Evolutionary conservation across 2,113 vertebrate genomes (phyloP).

Genomic region (Heterotis niloticus): DNA sequence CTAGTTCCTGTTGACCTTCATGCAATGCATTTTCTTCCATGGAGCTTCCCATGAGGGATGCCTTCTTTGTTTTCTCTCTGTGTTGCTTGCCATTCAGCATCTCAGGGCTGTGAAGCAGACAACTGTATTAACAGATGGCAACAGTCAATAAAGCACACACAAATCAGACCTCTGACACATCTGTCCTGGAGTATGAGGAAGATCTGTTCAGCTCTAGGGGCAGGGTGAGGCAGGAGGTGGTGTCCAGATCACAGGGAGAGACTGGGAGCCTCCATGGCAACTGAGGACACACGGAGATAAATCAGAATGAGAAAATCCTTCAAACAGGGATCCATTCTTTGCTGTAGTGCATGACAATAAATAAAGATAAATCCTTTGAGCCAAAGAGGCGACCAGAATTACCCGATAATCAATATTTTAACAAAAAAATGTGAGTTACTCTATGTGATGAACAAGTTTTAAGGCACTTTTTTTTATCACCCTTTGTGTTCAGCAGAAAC

Average conservation of each 20-base stretch:
- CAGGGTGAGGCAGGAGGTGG: constrained; percentile 45
- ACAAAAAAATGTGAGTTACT: neutral
- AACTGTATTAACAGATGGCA: constrained; percentile 77
- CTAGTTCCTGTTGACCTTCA: neutral
- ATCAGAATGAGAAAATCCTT: constrained; percentile 41
- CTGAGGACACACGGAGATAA: constrained; percentile 46
- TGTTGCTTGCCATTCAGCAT: constrained; percentile 33
- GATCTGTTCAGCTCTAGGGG: constrained; percentile 54
- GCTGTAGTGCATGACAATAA: neutral
- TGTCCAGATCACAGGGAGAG: constrained; percentile 53
- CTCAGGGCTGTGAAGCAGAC: constrained; percentile 53
- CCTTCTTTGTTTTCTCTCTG: constrained; percentile 33
- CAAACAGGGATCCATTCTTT: neutral
- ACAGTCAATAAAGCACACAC: constrained; percentile 74
- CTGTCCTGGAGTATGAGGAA: constrained; percentile 57
- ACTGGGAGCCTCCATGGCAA: constrained; percentile 50
- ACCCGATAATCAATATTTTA: neutral
- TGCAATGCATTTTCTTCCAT: neutral
- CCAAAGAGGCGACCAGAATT: neutral
- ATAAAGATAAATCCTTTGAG: neutral
- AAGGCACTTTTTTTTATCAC: neutral
- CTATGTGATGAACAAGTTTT: neutral
- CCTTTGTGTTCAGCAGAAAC: neutral
- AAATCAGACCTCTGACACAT: constrained; percentile 66
- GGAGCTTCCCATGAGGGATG: constrained; percentile 29